Base-by-base conservation (phyloP, 2,113 vertebrate species). In the Limnothrissa miodon region DNA sequence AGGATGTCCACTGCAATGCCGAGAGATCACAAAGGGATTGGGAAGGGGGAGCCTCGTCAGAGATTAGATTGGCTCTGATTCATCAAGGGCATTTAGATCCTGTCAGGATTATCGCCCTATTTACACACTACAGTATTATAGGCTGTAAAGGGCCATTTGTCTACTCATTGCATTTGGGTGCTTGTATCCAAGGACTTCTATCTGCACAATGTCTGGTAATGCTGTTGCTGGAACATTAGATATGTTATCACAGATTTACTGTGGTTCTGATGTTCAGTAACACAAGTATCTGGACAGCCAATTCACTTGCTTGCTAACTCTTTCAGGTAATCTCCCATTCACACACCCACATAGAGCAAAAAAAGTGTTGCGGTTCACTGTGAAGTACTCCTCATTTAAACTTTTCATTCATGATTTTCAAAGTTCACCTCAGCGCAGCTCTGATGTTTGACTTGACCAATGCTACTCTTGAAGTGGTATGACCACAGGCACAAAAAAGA, bases 1-100 rank as follows among this genome's bases (percentile, higher is more conserved):
- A 95, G 87, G 85, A 96, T 90, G 17, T 94, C 92, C 82, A 84
- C 95, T 95, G 81, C 82, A 42, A 42, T 42, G 42, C 42, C 42
- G 42, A 42, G 17, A 70, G 80, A 74, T 33, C n/a, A 25, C 1
- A 10, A 9, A 8, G 23, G 25, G 7, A 5, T n/a, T 9, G 6
- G 42, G 42, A 4, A 6, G 42, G 42, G 42, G 42, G 42, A 42
- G 42, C 42, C 42, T 6, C 42, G 42, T 42, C 10, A 36, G 13
- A 70, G 29, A 59, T 21, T 21, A 62, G 59, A 29, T 7, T 62
- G 29, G 25, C 17, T 56, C 53, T 56, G 53, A 62, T 29, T 21
- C n/a, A 59, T 59, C n/a, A 59, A 70, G n/a, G 59, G n/a, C n/a
- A 62, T n/a, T 1, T 23, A 29, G 4, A 33, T 9, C 62, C 29